These are phyloP conservation scores for Hypena proboscidalis DNA, from an alignment of 2,888 invertebrate species.

Conservation along the genomic window DNA sequence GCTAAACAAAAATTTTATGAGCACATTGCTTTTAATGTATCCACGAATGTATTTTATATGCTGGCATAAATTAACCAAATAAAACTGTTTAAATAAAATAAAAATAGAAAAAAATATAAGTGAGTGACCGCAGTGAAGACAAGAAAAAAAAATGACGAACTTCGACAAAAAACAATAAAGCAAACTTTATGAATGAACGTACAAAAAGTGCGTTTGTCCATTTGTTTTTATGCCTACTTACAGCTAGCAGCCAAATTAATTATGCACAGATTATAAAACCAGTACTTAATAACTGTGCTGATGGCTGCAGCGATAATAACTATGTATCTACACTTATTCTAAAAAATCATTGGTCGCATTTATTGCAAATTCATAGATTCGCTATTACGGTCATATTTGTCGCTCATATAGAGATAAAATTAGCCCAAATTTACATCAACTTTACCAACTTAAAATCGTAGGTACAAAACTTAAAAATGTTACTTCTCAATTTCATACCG, in stretches of 20 bases:
- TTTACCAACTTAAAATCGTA: not conserved
- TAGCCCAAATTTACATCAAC: too few relatives aligned
- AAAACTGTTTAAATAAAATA: slow-evolving; percentile 38
- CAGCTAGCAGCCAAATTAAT: slow-evolving; percentile 9
- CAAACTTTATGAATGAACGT: slow-evolving; percentile 28
- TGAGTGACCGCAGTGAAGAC: slow-evolving; percentile 31
- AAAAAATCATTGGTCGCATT: too few relatives aligned
- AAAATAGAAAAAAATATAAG: slow-evolving; percentile 24
- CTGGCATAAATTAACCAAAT: slow-evolving; percentile 45
- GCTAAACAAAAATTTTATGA: slow-evolving; percentile 62
- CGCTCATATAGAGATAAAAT: too few relatives aligned
- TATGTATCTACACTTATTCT: too few relatives aligned
- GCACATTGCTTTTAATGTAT: slow-evolving; percentile 54
- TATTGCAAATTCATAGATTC: too few relatives aligned
- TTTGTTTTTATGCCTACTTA: slow-evolving; percentile 8
- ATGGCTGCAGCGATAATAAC: not conserved
- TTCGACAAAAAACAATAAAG: slow-evolving; percentile 16
- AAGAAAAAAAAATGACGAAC: slow-evolving; percentile 5
- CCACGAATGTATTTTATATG: slow-evolving; percentile 43
- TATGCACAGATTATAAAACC: slow-evolving; percentile 12
- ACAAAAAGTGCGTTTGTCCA: slow-evolving; percentile 11
- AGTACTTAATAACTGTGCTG: not conserved
- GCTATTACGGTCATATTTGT: too few relatives aligned
- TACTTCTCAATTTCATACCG: slow-evolving; percentile 54
- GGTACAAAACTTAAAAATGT: slow-evolving; percentile 8